Conservation (phyloP, 2,888 invertebrate genomes). For the Criorhina ranunculi region DNA sequence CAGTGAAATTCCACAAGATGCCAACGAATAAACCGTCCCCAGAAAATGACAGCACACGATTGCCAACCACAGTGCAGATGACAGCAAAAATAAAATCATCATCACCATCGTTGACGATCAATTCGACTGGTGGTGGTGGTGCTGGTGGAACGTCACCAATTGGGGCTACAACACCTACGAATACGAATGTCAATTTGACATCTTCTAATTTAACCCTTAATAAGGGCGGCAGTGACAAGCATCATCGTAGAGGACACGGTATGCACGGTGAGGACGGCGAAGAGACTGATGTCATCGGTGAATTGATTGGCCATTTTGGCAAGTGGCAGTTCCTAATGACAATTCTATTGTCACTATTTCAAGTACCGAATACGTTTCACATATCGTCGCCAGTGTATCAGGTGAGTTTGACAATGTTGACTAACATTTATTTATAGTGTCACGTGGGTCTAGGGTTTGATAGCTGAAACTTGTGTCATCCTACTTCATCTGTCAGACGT, state of each 20-base stretch:
- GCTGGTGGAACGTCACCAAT: slow-evolving; percentile 50
- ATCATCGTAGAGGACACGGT: slow-evolving; percentile 40
- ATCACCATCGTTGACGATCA: slow-evolving; percentile 68
- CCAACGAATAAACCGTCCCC: slow-evolving; percentile 83
- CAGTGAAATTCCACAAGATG: slow-evolving; percentile 82
- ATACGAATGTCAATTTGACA: slow-evolving; percentile 60
- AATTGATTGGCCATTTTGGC: slow-evolving; percentile 90
- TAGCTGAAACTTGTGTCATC: no score
- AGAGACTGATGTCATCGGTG: slow-evolving; percentile 88
- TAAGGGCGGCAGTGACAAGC: slow-evolving; percentile 32
- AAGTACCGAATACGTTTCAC: slow-evolving; percentile 92
- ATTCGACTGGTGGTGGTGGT: slow-evolving; percentile 54
- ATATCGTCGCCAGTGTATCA: slow-evolving; percentile 91
- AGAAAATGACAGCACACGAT: slow-evolving; percentile 77
- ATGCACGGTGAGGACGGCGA: slow-evolving; percentile 82
- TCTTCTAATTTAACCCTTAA: slow-evolving; percentile 44
- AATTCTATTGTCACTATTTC: slow-evolving; percentile 90
- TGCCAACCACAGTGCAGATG: slow-evolving; percentile 72
- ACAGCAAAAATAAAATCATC: slow-evolving; percentile 73
- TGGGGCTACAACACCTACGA: slow-evolving; percentile 54
- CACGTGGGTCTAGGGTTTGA: no score
- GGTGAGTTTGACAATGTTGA: slow-evolving; percentile 83
- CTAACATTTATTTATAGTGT: no score
- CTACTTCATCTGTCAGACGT: no score
- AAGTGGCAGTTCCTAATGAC: slow-evolving; percentile 91